Conservation (phyloP, 2,797 vertebrate genomes). For the Miichthys miiuy region DNA sequence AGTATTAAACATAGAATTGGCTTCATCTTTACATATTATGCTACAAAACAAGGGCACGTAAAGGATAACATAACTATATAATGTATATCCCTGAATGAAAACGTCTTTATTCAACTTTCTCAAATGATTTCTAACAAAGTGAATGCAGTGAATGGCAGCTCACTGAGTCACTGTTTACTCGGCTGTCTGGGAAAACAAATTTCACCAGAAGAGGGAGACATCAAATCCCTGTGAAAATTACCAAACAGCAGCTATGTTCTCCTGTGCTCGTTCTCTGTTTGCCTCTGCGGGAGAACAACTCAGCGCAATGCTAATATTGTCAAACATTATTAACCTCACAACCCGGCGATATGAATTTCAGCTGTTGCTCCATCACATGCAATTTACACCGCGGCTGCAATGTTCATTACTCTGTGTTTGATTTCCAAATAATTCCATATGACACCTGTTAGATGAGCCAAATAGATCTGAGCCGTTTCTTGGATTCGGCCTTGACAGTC, state of each 20-base stretch:
- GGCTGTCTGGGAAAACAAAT: slow-evolving; percentile 38
- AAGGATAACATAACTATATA: not conserved
- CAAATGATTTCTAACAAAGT: slow-evolving; percentile 11
- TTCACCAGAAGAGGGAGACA: slow-evolving; percentile 73
- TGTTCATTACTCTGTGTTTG: slow-evolving; percentile 60
- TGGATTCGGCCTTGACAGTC: slow-evolving; percentile 41
- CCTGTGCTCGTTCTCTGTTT: slow-evolving; percentile 28
- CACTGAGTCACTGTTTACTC: slow-evolving; percentile 45
- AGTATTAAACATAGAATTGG: not conserved
- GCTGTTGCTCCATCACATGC: slow-evolving; percentile 37
- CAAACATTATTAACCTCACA: slow-evolving; percentile 68
- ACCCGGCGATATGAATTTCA: slow-evolving; percentile 36
- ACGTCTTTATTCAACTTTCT: slow-evolving; percentile 1
- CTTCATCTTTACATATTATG: not conserved
- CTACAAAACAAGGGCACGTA: not conserved
- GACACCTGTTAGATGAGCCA: slow-evolving; percentile 67
- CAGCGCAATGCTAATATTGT: slow-evolving; percentile 44
- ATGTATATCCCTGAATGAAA: not conserved
- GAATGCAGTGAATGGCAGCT: slow-evolving; percentile 21
- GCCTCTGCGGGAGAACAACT: slow-evolving; percentile 44
- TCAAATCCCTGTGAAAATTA: slow-evolving; percentile 44
- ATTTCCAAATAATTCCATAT: slow-evolving; percentile 63
- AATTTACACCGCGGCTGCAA: slow-evolving; percentile 34
- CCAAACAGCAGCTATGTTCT: slow-evolving; percentile 13
- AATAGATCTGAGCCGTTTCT: slow-evolving; percentile 62